Conservation (phyloP, 2,797 vertebrate species). For the Cynopterus sphinx region DNA sequence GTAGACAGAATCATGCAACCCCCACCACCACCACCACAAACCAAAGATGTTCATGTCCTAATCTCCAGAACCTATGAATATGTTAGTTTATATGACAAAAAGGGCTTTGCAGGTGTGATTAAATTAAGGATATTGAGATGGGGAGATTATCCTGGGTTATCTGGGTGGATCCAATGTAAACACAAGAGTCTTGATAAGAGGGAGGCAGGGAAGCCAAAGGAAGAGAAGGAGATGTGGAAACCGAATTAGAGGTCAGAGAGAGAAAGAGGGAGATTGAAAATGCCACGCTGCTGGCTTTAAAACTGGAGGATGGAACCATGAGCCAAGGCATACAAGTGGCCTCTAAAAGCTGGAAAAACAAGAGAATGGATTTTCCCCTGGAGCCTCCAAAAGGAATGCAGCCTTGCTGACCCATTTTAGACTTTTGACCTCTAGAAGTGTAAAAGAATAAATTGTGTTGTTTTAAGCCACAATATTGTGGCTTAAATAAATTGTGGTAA, state of each 20-base stretch:
- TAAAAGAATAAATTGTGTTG: background rate
- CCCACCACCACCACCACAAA: no score
- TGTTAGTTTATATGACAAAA: background rate
- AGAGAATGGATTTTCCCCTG: background rate
- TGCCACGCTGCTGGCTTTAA: background rate
- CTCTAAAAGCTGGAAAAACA: background rate
- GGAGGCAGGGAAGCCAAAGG: background rate
- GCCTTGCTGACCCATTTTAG: background rate
- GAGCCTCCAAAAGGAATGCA: background rate
- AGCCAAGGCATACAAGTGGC: background rate
- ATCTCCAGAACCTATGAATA: background rate
- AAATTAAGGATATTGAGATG: background rate
- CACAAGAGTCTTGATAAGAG: background rate
- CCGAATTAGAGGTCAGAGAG: background rate
- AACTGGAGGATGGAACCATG: background rate
- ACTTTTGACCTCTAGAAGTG: background rate
- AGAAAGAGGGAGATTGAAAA: background rate
- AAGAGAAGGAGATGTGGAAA: background rate
- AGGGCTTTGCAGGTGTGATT: background rate
- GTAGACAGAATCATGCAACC: background rate
- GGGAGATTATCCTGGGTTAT: background rate
- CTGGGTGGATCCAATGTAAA: background rate
- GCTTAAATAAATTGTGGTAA: background rate
- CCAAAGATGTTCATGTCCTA: background rate
- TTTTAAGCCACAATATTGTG: background rate